Evolutionary conservation across 2,888 invertebrate species (phyloP).

Genomic region (Rhagium mordax): DNA sequence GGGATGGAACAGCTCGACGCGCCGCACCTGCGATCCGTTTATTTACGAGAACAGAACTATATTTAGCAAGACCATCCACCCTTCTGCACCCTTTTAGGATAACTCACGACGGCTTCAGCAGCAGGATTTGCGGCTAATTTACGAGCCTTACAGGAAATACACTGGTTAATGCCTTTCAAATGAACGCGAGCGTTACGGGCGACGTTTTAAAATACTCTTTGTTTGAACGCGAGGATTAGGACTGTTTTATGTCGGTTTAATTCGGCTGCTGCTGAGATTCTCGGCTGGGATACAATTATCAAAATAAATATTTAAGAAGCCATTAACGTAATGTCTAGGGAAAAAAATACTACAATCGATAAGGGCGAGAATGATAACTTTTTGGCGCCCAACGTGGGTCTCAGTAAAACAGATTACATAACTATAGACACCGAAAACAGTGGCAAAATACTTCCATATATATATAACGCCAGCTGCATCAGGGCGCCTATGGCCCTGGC

Average conservation of each 20-base stretch:
- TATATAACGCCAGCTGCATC: too few species aligned
- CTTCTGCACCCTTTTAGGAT: slow-evolving; percentile 52
- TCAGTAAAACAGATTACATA: too few species aligned
- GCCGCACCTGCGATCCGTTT: slow-evolving; percentile 59
- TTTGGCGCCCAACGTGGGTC: too few species aligned
- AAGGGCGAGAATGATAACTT: too few species aligned
- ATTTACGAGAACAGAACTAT: slow-evolving; percentile 57
- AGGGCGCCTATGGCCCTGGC: not conserved
- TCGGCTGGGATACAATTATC: not conserved
- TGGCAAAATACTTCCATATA: too few species aligned
- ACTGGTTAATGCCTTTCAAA: slow-evolving; percentile 51
- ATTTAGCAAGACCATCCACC: slow-evolving; percentile 57
- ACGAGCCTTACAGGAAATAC: slow-evolving; percentile 56
- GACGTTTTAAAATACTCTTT: slow-evolving; percentile 27
- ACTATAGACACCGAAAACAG: too few species aligned
- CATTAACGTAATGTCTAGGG: too few species aligned
- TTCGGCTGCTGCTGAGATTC: not conserved
- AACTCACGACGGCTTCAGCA: slow-evolving; percentile 44
- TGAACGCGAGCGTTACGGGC: slow-evolving; percentile 27
- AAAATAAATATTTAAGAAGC: too few species aligned
- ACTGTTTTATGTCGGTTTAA: not conserved
- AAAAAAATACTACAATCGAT: too few species aligned
- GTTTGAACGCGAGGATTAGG: slow-evolving; percentile 17
- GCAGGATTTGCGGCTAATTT: slow-evolving; percentile 55
- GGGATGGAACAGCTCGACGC: slow-evolving; percentile 30